These are phyloP conservation scores for Caenorhabditis parvicauda DNA, from an alignment of 2,888 invertebrate species.

Conservation along the genomic window DNA sequence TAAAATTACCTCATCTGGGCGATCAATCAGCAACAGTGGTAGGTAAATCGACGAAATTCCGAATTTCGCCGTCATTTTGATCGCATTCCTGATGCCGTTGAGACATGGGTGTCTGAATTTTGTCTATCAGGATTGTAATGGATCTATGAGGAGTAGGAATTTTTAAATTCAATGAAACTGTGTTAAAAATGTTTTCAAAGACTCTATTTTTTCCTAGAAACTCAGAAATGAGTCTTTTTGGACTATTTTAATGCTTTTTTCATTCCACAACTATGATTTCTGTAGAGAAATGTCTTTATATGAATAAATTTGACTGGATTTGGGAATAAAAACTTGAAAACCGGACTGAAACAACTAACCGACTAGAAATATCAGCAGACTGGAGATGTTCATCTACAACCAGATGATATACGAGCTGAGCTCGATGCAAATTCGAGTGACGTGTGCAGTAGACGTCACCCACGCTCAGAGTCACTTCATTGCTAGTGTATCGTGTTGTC, in stretches of 20 bases:
- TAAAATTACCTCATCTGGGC: constrained; percentile 80
- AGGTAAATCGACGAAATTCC: constrained; percentile 89
- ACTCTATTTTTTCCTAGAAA: no score
- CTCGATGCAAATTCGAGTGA: constrained; percentile 56
- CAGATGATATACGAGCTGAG: constrained; percentile 86
- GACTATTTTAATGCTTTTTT: no score
- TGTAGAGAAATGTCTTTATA: no score
- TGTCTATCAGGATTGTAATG: no score
- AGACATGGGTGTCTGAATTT: constrained; percentile 83
- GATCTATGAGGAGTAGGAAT: no score
- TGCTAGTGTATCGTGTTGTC: no score
- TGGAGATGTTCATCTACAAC: constrained; percentile 76
- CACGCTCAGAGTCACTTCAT: constrained; percentile 28
- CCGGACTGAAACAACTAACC: constrained; percentile 9
- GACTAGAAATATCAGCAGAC: constrained; percentile 77
- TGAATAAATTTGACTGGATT: no score
- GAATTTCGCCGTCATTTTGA: constrained; percentile 90
- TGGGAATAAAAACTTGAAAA: neutral
- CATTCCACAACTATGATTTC: no score
- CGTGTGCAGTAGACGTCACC: constrained; percentile 65
- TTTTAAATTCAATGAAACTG: no score
- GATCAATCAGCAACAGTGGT: constrained; percentile 86
- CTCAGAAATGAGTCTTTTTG: no score
- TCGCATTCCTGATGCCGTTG: constrained; percentile 86
- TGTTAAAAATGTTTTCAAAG: no score